Evolutionary conservation across 2,113 vertebrate species (phyloP).

Genomic region (Channa argus): DNA sequence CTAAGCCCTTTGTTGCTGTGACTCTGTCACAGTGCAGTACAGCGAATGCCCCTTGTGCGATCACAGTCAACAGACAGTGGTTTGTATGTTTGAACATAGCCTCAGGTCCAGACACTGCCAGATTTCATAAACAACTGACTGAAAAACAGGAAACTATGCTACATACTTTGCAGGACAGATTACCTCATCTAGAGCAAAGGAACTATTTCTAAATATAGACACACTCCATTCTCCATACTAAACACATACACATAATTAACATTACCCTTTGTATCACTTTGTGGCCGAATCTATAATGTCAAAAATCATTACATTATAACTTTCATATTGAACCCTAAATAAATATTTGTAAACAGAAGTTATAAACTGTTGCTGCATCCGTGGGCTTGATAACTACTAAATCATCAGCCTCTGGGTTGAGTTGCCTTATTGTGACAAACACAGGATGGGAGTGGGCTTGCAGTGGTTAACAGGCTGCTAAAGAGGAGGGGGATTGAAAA

Average conservation of each 20-base stretch:
- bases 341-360: background rate
- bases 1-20: slow-evolving; percentile 67
- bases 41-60: slow-evolving; percentile 42
- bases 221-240: background rate
- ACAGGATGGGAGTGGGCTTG: slow-evolving; percentile 14
- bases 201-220: slow-evolving; percentile 40
- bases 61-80: slow-evolving; percentile 62
- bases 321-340: background rate
- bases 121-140: slow-evolving; percentile 71
- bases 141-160: slow-evolving; percentile 79
- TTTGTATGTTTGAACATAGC: slow-evolving; percentile 52
- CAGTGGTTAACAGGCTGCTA: slow-evolving; percentile 44
- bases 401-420: background rate
- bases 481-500: slow-evolving; percentile 19
- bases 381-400: background rate
- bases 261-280: background rate
- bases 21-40: slow-evolving; percentile 56
- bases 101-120: slow-evolving; percentile 59
- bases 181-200: slow-evolving; percentile 32
- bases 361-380: background rate
- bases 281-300: background rate
- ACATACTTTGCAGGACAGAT: slow-evolving; percentile 36
- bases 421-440: background rate
- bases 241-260: background rate
- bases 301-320: background rate